These are phyloP conservation scores for Labia minor DNA, from an alignment of 2,888 invertebrate genomes.

Conservation along the genomic window DNA sequence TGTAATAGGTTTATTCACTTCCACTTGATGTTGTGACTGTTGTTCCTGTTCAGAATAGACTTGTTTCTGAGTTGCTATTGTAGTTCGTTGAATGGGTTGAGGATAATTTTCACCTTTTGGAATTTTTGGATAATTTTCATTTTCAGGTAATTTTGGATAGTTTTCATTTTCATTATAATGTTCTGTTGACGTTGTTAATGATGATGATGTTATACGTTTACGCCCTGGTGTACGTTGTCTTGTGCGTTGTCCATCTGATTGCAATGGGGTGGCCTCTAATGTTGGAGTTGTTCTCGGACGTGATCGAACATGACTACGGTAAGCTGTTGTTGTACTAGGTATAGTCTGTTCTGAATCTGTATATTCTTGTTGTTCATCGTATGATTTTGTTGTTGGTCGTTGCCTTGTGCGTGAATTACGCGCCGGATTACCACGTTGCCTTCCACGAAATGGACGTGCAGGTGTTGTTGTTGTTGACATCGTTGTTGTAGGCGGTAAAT, in stretches of 20 bases:
- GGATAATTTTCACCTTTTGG: neutral
- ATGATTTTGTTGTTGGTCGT: neutral
- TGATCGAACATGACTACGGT: neutral
- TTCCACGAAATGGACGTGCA: neutral
- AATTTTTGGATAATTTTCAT: neutral
- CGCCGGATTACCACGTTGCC: neutral
- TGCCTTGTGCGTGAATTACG: neutral
- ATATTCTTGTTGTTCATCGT: conserved; percentile 13
- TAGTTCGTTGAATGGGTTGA: conserved; percentile 23
- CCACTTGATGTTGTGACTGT: conserved; percentile 27
- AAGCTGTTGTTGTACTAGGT: neutral
- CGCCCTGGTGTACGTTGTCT: neutral
- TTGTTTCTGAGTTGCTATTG: conserved; percentile 22
- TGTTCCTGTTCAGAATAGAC: conserved; percentile 20
- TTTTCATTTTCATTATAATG: neutral
- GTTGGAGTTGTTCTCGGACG: neutral
- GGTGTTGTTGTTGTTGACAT: conserved; percentile 13
- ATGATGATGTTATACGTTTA: neutral
- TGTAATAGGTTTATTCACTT: conserved; percentile 32
- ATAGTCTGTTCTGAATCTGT: neutral
- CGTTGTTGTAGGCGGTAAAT: neutral
- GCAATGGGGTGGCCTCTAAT: neutral
- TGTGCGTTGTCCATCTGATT: too few species aligned
- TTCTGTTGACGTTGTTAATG: conserved; percentile 1
- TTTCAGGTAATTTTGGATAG: neutral